Conservation (phyloP, 2,797 vertebrate genomes). For the Oreochromis grahami region DNA sequence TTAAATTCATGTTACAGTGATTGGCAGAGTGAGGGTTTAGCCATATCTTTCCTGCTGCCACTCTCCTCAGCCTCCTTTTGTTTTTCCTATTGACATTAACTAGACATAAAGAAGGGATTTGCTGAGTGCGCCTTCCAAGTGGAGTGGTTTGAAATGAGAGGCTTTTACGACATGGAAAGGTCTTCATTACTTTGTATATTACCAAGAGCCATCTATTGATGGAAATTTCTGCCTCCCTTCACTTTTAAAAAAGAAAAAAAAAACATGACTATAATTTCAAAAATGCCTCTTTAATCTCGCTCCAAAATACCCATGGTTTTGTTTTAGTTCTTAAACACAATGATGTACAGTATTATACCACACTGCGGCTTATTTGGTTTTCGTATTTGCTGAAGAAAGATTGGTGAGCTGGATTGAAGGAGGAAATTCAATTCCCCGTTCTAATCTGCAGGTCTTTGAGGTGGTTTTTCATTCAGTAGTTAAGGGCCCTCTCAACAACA, state of each 20-base stretch:
- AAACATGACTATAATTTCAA: slow-evolving; percentile 35
- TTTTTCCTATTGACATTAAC: slow-evolving; percentile 59
- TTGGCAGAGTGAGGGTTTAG: slow-evolving; percentile 49
- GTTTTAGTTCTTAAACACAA: slow-evolving; percentile 15
- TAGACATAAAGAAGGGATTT: slow-evolving; percentile 50
- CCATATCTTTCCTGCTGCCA: slow-evolving; percentile 58
- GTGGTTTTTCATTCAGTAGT: slow-evolving; percentile 31
- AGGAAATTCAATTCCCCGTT: slow-evolving; percentile 31
- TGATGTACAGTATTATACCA: slow-evolving; percentile 4
- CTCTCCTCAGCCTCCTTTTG: slow-evolving; percentile 43
- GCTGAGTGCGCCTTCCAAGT: slow-evolving; percentile 43
- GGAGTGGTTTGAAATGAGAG: slow-evolving; percentile 54
- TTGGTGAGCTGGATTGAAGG: slow-evolving; percentile 12
- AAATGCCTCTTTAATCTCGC: slow-evolving; percentile 39
- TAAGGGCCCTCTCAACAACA: not conserved
- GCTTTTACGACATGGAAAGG: slow-evolving; percentile 62
- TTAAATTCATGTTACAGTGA: slow-evolving; percentile 50
- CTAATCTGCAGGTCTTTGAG: slow-evolving; percentile 33
- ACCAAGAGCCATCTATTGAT: slow-evolving; percentile 40
- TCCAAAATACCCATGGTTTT: slow-evolving; percentile 20
- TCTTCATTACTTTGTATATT: slow-evolving; percentile 48
- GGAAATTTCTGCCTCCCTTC: slow-evolving; percentile 46
- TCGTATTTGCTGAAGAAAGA: slow-evolving; percentile 21
- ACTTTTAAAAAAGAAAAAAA: not conserved
- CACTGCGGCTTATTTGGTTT: slow-evolving; percentile 17